These are phyloP conservation scores for Pachypsylla venusta DNA, from an alignment of 1,140 invertebrate genomes.

Conservation along the genomic window DNA sequence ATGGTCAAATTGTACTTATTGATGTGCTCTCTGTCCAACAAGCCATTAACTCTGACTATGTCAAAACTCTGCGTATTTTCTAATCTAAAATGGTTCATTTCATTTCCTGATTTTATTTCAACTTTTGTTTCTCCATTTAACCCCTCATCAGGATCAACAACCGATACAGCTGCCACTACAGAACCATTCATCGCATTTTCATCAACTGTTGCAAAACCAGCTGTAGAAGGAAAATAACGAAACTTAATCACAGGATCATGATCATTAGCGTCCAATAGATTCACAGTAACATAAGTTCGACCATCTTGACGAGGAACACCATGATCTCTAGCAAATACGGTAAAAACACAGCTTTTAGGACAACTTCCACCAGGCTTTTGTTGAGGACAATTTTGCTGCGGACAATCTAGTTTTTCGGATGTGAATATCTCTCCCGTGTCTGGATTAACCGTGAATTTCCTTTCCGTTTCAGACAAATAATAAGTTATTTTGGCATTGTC, in stretches of 20 bases:
- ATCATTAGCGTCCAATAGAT: conserved; percentile 72
- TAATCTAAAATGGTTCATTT: conserved; percentile 72
- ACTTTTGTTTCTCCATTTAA: conserved; percentile 74
- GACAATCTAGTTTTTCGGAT: conserved; percentile 60
- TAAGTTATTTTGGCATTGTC: conserved; percentile 87
- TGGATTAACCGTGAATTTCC: conserved; percentile 74
- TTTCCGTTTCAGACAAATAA: conserved; percentile 66
- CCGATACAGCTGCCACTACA: conserved; percentile 83
- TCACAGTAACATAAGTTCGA: conserved; percentile 86
- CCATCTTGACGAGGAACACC: conserved; percentile 79
- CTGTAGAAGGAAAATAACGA: conserved; percentile 67
- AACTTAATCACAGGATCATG: conserved; percentile 87
- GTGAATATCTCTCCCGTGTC: conserved; percentile 75
- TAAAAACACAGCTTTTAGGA: conserved; percentile 83
- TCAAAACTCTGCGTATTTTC: conserved; percentile 71
- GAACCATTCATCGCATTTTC: conserved; percentile 81
- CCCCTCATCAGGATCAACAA: conserved; percentile 80
- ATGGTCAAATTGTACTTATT: conserved; percentile 84
- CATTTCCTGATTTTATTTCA: conserved; percentile 73
- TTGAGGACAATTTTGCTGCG: conserved; percentile 41
- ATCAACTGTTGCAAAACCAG: conserved; percentile 75
- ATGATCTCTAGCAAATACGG: conserved; percentile 83
- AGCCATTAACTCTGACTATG: conserved; percentile 78
- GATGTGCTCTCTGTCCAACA: conserved; percentile 82
- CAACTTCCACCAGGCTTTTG: conserved; percentile 41